Evolutionary conservation across 64 coral and sea anemone genomes (phyloP), one percentile per base, ranked within the genome.

Genomic region (Pocillopora damicornis): DNA sequence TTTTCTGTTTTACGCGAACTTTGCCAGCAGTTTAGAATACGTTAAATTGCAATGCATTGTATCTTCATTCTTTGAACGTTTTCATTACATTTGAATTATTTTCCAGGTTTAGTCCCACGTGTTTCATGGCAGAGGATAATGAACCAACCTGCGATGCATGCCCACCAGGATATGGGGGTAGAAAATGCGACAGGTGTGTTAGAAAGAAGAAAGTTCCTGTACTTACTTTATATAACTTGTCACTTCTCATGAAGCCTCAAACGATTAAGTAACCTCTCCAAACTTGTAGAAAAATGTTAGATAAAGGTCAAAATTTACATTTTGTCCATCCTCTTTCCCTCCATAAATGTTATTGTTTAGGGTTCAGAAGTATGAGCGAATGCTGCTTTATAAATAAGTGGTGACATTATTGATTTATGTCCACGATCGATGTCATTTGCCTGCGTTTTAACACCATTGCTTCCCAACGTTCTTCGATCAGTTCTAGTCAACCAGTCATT

Each of bases 111-210:
- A 86, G 75, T 25, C 59, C 82, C 42, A 87, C 90, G 1, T 91
- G 90, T 56, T 86, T 79, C 51, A 65, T 91, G 82, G 90, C 75
- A 15, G 82, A 87, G 6, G 90, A 91, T 73, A 82, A 82, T 1
- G 63, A 87, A 77, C 82, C 90, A 22, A 91, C 90, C 9, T 91
- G 90, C 86, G 89, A 86, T 37, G 61, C 79, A 18, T 91, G 89
- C 42, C 60, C 79, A 17, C 79, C 26, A 26, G 88, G 79, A 14
- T 82, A 90, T 66, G 67, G 74, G 66, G 90, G 90, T 6, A 80
- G 90, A 51, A 91, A 66, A 60, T 91, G 90, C 56, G 63, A 91
- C 12, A 87, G 75, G 90, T 87, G 74, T 11, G 89, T 68, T n/a
- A 20, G 13, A 13, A 45, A 51, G 30, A 45, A 83, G 15, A 63